Evolutionary conservation across 1,140 invertebrate species (phyloP).

Genomic region (Drosophila tristis): DNA sequence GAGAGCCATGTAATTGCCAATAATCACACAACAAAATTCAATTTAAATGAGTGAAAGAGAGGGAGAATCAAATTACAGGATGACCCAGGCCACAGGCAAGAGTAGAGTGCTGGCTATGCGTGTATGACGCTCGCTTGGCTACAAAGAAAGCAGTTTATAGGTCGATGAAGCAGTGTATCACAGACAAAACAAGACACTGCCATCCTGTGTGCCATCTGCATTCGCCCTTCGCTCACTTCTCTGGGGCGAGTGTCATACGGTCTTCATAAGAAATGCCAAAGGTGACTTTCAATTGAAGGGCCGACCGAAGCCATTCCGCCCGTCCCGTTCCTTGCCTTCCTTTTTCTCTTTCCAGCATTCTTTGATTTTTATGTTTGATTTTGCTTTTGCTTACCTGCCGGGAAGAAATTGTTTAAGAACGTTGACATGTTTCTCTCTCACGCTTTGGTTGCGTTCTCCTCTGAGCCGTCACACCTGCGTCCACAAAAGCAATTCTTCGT

Average conservation of each 20-base stretch:
- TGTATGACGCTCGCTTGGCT: no score
- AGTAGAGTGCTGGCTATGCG: no score
- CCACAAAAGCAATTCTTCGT: background rate
- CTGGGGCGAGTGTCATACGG: background rate
- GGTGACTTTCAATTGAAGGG: slow-evolving; percentile 69
- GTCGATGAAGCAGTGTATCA: background rate
- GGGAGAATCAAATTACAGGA: slow-evolving; percentile 36
- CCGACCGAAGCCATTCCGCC: background rate
- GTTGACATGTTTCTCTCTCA: slow-evolving; percentile 81
- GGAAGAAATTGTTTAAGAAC: slow-evolving; percentile 84
- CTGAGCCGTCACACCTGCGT: slow-evolving; percentile 5
- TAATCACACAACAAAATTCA: slow-evolving; percentile 64
- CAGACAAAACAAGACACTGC: no score
- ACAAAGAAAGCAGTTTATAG: slow-evolving; percentile 7
- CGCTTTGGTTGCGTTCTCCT: slow-evolving; percentile 37
- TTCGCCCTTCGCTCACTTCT: no score
- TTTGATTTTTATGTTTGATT: slow-evolving; percentile 29
- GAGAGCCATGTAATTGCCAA: slow-evolving; percentile 62
- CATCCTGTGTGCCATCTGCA: no score
- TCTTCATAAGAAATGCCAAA: slow-evolving; percentile 68
- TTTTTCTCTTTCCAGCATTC: slow-evolving; percentile 10
- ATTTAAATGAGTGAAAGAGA: slow-evolving; percentile 53
- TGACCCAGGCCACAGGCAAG: slow-evolving; percentile 13
- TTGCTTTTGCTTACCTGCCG: slow-evolving; percentile 77
- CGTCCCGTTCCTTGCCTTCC: background rate